phyloP scores from a whole-genome alignment of 1,140 invertebrate species.

The Conus ventricosus region DNA sequence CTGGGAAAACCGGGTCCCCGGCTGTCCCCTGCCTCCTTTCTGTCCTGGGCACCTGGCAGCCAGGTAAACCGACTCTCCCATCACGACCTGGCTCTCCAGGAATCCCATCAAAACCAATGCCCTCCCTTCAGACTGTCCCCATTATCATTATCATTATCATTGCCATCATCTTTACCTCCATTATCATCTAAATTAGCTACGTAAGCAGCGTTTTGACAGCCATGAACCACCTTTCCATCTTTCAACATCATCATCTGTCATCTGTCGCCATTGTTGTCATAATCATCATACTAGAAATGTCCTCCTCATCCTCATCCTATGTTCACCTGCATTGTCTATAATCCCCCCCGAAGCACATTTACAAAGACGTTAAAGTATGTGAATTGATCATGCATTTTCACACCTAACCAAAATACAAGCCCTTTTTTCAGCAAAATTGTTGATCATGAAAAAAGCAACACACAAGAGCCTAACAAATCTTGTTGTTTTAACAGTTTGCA shows the following conservation, averaged over 20 bases:
- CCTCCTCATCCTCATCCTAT: background rate
- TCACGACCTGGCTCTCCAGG: slow-evolving; percentile 53
- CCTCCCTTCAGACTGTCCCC: slow-evolving; percentile 48
- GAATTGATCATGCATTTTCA: too few species aligned
- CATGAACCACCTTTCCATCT: slow-evolving; percentile 51
- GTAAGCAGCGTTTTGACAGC: slow-evolving; percentile 22
- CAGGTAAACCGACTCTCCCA: slow-evolving; percentile 46
- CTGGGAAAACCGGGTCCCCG: slow-evolving; percentile 44
- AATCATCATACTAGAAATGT: background rate
- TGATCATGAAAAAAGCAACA: too few species aligned
- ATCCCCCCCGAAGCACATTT: too few species aligned
- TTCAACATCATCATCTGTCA: slow-evolving; percentile 6
- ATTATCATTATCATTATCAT: background rate
- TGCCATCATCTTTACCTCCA: background rate
- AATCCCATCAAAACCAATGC: slow-evolving; percentile 46
- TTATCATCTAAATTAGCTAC: background rate
- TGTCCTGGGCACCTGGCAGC: slow-evolving; percentile 42
- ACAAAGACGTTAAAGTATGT: too few species aligned
- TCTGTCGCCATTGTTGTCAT: background rate
- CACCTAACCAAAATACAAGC: too few species aligned
- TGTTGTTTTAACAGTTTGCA: too few species aligned
- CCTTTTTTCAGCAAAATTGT: too few species aligned
- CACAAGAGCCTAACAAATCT: too few species aligned
- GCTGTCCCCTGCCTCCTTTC: slow-evolving; percentile 38
- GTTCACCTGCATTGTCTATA: too few species aligned